A percentile compares a stretch with the other conserved stretches of the same genome.
Conservation (phyloP, 2,888 invertebrate species). For the Archips xylosteana region DNA sequence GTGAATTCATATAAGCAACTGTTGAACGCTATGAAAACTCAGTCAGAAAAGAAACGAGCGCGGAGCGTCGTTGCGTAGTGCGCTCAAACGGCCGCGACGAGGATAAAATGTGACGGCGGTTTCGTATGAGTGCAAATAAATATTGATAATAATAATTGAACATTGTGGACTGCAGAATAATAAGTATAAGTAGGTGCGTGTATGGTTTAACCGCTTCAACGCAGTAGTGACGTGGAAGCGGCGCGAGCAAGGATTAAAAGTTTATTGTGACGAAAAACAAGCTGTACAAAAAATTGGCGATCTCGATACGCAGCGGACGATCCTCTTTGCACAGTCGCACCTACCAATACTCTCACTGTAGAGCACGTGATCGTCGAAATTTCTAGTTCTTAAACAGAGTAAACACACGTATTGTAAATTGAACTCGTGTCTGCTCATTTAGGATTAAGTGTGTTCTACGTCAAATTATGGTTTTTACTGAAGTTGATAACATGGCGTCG, state of each 20-base stretch:
- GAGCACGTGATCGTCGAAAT: slow-evolving; percentile 76
- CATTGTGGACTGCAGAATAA: slow-evolving; percentile 59
- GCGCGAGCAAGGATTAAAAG: slow-evolving; percentile 74
- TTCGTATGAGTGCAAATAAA: slow-evolving; percentile 70
- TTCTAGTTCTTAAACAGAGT: slow-evolving; percentile 68
- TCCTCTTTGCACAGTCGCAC: slow-evolving; percentile 64
- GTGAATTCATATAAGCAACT: slow-evolving; percentile 84
- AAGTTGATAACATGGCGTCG: slow-evolving; percentile 83
- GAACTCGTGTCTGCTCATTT: slow-evolving; percentile 69
- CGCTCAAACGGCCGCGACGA: slow-evolving; percentile 62
- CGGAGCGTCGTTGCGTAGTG: slow-evolving; percentile 60
- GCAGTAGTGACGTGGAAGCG: slow-evolving; percentile 77
- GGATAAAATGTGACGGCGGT: slow-evolving; percentile 77
- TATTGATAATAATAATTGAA: slow-evolving; percentile 61
- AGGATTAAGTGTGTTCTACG: slow-evolving; percentile 69
- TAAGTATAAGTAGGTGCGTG: slow-evolving; percentile 49
- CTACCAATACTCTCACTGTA: slow-evolving; percentile 60
- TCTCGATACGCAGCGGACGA: slow-evolving; percentile 62
- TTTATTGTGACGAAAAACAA: slow-evolving; percentile 78
- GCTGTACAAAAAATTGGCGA: slow-evolving; percentile 71
- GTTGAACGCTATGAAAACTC: slow-evolving; percentile 78
- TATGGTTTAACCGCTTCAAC: slow-evolving; percentile 59
- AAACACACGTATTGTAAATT: slow-evolving; percentile 59
- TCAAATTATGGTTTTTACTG: slow-evolving; percentile 83
- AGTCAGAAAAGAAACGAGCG: slow-evolving; percentile 74